Evolutionary conservation across 2,113 vertebrate genomes (phyloP).

Genomic region (Pao palembangensis): DNA sequence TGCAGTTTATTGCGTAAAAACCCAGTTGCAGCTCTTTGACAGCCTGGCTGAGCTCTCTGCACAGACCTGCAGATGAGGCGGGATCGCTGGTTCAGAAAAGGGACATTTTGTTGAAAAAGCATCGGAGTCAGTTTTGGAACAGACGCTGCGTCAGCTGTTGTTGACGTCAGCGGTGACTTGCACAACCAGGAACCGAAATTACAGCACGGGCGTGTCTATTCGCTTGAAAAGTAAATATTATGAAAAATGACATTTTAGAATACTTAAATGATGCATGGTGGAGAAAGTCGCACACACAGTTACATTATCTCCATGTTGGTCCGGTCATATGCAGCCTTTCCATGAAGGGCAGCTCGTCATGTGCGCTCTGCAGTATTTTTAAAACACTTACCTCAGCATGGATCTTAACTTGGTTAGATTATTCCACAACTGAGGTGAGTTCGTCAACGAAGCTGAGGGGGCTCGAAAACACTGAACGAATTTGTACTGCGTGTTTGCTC

Average conservation of each 20-base stretch:
- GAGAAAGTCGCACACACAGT: too few relatives aligned
- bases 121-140: too few relatives aligned
- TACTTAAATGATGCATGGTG: too few relatives aligned
- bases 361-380: not conserved
- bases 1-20: too few relatives aligned
- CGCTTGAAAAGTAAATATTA: not conserved
- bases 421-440: not conserved
- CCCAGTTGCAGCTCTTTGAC: not conserved
- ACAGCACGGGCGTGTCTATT: not conserved
- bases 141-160: not conserved
- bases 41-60: not conserved
- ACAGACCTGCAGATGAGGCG: not conserved
- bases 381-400: conserved; percentile 21
- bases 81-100: too few relatives aligned
- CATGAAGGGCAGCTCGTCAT: not conserved
- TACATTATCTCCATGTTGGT: too few relatives aligned
- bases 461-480: not conserved
- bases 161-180: conserved; percentile 48
- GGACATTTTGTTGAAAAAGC: too few relatives aligned
- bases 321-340: not conserved
- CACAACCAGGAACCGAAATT: conserved; percentile 34
- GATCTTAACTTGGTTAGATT: not conserved
- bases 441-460: too few relatives aligned
- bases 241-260: too few relatives aligned
- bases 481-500: conserved; percentile 33